Evolutionary conservation across 1,140 invertebrate genomes (phyloP).

Genomic region (Drosophila simulans): DNA sequence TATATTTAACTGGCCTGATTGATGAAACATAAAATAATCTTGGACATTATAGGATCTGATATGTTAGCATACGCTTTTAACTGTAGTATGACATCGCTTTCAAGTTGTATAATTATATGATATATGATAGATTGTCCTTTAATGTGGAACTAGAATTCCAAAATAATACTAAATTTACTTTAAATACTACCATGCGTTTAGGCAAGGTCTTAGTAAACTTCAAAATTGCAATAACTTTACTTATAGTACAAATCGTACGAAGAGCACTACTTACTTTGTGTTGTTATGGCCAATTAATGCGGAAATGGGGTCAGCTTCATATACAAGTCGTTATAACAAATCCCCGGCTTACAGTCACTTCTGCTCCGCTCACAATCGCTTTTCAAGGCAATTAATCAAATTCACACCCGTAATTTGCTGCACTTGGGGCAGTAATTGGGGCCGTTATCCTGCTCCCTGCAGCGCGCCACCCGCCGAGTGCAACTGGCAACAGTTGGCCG

Average conservation of each 20-base stretch:
- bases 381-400: constrained; percentile 8
- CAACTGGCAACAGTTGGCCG: constrained; percentile 41
- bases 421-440: constrained; percentile 20
- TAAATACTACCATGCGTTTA: no score
- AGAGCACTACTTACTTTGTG: neutral
- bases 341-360: constrained; percentile 4
- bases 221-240: no score
- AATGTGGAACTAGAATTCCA: no score
- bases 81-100: no score
- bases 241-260: neutral
- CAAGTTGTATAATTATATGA: no score
- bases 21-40: no score
- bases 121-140: no score
- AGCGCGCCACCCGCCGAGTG: neutral
- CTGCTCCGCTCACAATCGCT: neutral
- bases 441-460: constrained; percentile 12
- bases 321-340: neutral
- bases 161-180: no score
- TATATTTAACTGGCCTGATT: no score
- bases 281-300: neutral
- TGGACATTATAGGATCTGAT: no score
- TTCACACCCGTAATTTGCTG: constrained; percentile 23
- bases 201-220: no score
- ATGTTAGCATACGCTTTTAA: no score
- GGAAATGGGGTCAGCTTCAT: neutral